A percentile compares a stretch with the other conserved stretches of the same genome.
phyloP scores from a whole-genome alignment of 2,797 vertebrate genomes.

The Kryptolebias ocellatus region DNA sequence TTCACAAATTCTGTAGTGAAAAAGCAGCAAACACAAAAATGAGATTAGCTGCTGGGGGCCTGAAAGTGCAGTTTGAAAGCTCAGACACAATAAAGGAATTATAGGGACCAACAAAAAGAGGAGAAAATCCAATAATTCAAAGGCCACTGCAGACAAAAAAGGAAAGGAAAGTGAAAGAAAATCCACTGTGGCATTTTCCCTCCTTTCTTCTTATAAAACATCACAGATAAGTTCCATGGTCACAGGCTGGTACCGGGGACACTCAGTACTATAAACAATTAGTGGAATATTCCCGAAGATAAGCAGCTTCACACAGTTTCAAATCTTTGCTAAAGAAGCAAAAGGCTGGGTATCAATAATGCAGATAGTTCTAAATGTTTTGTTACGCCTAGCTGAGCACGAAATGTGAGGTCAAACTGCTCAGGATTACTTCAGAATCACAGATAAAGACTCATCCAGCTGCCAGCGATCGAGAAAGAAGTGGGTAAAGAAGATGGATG shows the following conservation, averaged over 20 bases:
- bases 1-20: too few relatives aligned
- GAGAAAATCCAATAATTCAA: background rate
- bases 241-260: slow-evolving; percentile 10
- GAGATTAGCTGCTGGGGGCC: background rate
- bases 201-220: slow-evolving; percentile 12
- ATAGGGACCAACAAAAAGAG: background rate
- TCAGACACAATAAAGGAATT: background rate
- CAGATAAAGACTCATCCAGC: background rate
- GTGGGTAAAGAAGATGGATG: too few relatives aligned
- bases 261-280: slow-evolving; percentile 17
- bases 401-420: slow-evolving; percentile 15
- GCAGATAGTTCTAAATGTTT: slow-evolving; percentile 1
- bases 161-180: background rate
- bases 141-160: background rate
- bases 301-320: slow-evolving; percentile 1
- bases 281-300: slow-evolving; percentile 20
- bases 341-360: background rate
- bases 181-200: slow-evolving; percentile 11
- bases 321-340: slow-evolving; percentile 1
- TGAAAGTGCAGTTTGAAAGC: background rate
- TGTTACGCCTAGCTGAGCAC: background rate
- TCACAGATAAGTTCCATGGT: slow-evolving; percentile 7
- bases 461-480: too few relatives aligned
- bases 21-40: too few relatives aligned
- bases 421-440: background rate